phyloP scores from a whole-genome alignment of 2,113 vertebrate genomes.

The Barnardius zonarius region DNA sequence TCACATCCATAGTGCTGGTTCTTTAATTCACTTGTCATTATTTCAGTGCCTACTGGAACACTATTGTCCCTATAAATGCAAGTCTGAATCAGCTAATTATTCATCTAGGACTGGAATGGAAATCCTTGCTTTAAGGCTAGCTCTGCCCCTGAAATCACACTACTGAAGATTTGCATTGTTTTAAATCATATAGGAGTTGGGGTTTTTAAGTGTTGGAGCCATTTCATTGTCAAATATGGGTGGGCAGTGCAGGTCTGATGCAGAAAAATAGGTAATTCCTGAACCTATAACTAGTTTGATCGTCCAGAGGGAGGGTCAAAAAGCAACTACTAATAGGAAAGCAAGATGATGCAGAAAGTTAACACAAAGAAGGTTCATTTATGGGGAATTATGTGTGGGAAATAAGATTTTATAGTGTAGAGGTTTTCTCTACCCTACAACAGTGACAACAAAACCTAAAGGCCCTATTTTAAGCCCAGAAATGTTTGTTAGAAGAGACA shows the following conservation, averaged over 20 bases:
- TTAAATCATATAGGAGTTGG: slow-evolving; percentile 33
- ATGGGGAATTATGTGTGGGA: neutral
- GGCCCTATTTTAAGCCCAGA: neutral
- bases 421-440: neutral
- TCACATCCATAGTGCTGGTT: neutral
- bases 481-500: neutral
- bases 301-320: neutral
- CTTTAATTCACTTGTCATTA: slow-evolving; percentile 71
- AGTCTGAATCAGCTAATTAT: slow-evolving; percentile 57
- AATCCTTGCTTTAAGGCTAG: slow-evolving; percentile 43
- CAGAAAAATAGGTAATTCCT: neutral
- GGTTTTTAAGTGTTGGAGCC: neutral
- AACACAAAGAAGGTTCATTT: neutral
- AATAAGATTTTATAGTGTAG: neutral
- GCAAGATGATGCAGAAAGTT: neutral
- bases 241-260: neutral
- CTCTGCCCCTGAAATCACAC: neutral
- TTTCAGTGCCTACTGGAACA: slow-evolving; percentile 47
- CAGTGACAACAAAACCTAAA: neutral
- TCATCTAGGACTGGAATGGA: slow-evolving; percentile 49
- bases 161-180: slow-evolving; percentile 24
- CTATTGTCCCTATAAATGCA: slow-evolving; percentile 58
- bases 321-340: neutral
- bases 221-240: neutral
- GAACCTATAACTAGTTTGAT: neutral